These are phyloP conservation scores for Australoheros scitulus DNA, from an alignment of 2,113 vertebrate genomes.

Conservation along the genomic window DNA sequence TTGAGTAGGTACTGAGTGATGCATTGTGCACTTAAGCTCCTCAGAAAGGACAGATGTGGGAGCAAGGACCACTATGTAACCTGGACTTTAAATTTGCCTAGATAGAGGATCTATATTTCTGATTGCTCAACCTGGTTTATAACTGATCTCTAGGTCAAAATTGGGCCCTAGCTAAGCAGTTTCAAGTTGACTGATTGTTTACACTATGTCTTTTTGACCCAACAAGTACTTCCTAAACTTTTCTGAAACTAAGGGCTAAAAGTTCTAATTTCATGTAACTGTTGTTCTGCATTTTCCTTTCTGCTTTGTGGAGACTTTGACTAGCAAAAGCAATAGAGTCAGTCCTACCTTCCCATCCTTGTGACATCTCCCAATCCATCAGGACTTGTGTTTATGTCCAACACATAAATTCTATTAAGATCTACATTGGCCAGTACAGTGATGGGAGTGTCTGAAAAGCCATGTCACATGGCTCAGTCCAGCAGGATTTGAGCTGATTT, in stretches of 20 bases:
- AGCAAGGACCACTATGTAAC: background rate
- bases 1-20: background rate
- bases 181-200: background rate
- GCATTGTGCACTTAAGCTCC: background rate
- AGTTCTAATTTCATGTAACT: background rate
- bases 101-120: background rate
- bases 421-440: background rate
- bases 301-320: background rate
- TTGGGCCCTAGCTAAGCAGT: background rate
- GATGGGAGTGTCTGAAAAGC: background rate
- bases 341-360: background rate
- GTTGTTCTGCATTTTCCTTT: background rate
- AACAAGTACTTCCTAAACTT: background rate
- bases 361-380: background rate
- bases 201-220: background rate
- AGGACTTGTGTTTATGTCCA: background rate
- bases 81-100: background rate
- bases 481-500: background rate
- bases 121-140: background rate
- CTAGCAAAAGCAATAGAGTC: background rate
- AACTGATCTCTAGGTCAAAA: background rate
- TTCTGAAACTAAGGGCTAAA: background rate
- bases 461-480: background rate
- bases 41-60: background rate
- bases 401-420: background rate